Base-by-base conservation (phyloP, 2,888 invertebrate genomes). In the Lycophotia porphyrea region DNA sequence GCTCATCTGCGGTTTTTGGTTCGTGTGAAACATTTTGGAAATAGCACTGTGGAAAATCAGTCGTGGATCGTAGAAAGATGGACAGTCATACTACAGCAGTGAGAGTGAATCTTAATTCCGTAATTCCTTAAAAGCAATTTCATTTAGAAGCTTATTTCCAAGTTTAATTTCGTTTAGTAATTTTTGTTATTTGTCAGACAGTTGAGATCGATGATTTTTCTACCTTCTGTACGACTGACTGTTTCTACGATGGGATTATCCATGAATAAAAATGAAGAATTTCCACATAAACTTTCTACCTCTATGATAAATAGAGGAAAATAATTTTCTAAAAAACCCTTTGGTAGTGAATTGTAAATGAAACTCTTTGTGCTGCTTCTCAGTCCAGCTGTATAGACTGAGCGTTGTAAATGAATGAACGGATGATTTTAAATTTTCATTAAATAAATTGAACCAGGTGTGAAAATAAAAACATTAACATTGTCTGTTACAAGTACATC, bases 21-120 rank as follows among this genome's bases (percentile, higher is more conserved):
- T 11, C 84, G 90, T 89, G 89, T 88, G 86, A 89, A 91, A 86
- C 80, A 84, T 84, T 90, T 91, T 88, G 79, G 79, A 86, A 87
- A 87, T 88, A 80, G 84, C 85, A 85, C 80, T 84, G 39, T 21
- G 71, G 64, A 65, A 63, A 63, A 76, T 39, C n/a, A 27, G 21
- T 55, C 70, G 2, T 27, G 8, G 81, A 85, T 75, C 71, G 31
- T 49, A 76, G 39, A 4, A 86, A 71, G 21, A n/a, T 67, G 78
- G 76, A 84, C 2, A 18, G 15, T 27, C 7, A 13, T 55, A 47
- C 1, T 11, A 21, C 1, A 39, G 7, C n/a, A 1, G 13, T 21
- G 2, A 8, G 34, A n/a, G 31, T 52, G 9, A 5, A 44, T n/a
- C 21, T 61, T 9, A 7, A 42, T 44, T 31, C 18, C 24, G n/a